These are phyloP conservation scores for Spatulosminthurus flaviceps DNA, from an alignment of 2,888 invertebrate species.

Conservation along the genomic window DNA sequence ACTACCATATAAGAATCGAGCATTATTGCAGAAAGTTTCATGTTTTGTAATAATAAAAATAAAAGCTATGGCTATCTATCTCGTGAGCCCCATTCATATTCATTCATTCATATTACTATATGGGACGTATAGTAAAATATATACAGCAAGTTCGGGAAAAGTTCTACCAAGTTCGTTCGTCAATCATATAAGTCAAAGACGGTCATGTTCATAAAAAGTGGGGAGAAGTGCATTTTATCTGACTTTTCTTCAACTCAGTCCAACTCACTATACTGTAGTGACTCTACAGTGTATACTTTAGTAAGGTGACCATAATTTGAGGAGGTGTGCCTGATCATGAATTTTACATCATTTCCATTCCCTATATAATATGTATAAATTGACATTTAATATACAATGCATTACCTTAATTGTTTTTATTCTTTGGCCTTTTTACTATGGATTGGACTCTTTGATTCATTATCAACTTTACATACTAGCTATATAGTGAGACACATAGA, in stretches of 20 bases:
- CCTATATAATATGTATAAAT: not conserved
- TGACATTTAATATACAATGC: not conserved
- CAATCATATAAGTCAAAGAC: not conserved
- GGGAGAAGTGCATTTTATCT: not conserved
- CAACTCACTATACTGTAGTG: too few relatives aligned
- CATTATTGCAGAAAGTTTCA: not conserved
- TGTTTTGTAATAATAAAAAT: too few relatives aligned
- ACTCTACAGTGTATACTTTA: too few relatives aligned
- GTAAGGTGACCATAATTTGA: not conserved
- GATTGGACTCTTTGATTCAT: not conserved
- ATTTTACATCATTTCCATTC: slow-evolving; percentile 19
- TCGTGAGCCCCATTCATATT: too few relatives aligned
- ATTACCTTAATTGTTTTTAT: not conserved
- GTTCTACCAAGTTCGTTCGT: slow-evolving; percentile 1
- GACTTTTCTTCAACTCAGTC: not conserved
- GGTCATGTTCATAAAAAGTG: not conserved
- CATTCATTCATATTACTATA: too few relatives aligned
- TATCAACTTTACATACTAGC: not conserved
- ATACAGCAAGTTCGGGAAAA: slow-evolving; percentile 12
- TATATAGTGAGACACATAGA: not conserved
- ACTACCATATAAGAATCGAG: not conserved
- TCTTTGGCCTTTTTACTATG: not conserved
- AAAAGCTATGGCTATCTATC: too few relatives aligned
- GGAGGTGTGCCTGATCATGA: slow-evolving; percentile 21
- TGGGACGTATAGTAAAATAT: too few relatives aligned